Conservation (phyloP, 2,797 vertebrate species). For the Poliocrania exsul region DNA sequence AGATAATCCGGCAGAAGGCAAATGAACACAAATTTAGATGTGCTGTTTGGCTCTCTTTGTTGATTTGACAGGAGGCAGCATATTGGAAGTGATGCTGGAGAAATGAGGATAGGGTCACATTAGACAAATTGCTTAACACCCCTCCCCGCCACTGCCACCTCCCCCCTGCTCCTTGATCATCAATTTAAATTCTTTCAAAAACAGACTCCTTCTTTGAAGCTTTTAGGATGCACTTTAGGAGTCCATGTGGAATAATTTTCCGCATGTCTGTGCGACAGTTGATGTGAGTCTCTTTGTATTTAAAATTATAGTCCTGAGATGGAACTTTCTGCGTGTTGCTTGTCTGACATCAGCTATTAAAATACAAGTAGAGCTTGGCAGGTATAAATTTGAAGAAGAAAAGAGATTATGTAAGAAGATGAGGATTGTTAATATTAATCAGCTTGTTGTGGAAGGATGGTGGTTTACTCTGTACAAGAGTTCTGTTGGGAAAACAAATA, state of each 20-base stretch:
- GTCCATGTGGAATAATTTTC: conserved; percentile 81
- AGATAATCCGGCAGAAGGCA: conserved; percentile 78
- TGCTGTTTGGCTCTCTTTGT: conserved; percentile 64
- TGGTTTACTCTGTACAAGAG: neutral
- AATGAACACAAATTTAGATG: conserved; percentile 79
- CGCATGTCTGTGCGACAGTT: conserved; percentile 76
- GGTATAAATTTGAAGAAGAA: conserved; percentile 84
- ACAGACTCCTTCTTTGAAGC: conserved; percentile 67
- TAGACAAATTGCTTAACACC: conserved; percentile 73
- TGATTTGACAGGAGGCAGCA: conserved; percentile 74
- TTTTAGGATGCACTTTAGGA: conserved; percentile 82
- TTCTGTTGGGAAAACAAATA: neutral
- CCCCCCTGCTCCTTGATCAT: neutral
- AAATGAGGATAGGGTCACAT: conserved; percentile 72
- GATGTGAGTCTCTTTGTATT: conserved; percentile 82
- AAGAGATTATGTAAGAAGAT: conserved; percentile 77
- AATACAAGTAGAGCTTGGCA: conserved; percentile 82
- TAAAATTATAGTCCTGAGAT: conserved; percentile 84
- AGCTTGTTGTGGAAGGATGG: conserved; percentile 13
- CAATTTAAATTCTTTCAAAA: conserved; percentile 72
- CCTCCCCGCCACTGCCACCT: neutral
- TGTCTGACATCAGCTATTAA: conserved; percentile 84
- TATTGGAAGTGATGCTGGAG: conserved; percentile 61
- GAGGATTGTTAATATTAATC: conserved; percentile 73
- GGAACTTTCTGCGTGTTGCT: conserved; percentile 75